These are phyloP conservation scores for Apamea anceps DNA, from an alignment of 2,888 invertebrate species.

Conservation along the genomic window DNA sequence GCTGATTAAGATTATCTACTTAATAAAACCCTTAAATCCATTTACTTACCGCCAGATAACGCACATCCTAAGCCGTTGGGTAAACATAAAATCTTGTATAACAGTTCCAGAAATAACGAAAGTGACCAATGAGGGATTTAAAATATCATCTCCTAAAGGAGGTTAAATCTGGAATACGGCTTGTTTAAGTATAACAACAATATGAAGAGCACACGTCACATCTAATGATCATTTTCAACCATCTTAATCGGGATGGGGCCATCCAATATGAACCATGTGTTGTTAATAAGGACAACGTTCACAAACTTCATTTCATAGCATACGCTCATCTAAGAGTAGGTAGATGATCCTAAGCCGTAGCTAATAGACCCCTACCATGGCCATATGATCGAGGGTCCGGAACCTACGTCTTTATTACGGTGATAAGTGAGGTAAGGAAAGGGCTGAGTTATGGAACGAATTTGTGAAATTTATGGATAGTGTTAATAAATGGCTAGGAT, in stretches of 20 bases:
- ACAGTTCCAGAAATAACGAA: not conserved
- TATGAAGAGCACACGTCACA: not conserved
- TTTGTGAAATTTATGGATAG: constrained; percentile 54
- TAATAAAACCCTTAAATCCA: no score
- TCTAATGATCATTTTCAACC: not conserved
- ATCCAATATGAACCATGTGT: constrained; percentile 15
- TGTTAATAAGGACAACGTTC: constrained; percentile 1
- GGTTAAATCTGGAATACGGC: not conserved
- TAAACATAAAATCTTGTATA: not conserved
- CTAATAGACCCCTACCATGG: not conserved
- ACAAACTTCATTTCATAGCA: constrained; percentile 3
- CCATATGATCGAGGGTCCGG: constrained; percentile 47
- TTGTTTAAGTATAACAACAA: not conserved
- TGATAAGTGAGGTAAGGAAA: constrained; percentile 48
- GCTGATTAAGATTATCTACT: no score
- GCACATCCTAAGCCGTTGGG: not conserved
- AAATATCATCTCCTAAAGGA: not conserved
- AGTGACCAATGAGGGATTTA: not conserved
- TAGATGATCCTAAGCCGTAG: not conserved
- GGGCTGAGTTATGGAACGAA: constrained; percentile 49
- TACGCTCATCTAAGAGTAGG: constrained; percentile 16
- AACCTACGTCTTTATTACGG: constrained; percentile 54
- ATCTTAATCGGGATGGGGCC: not conserved
- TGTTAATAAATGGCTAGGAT: constrained; percentile 54
- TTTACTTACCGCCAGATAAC: not conserved